phyloP scores from a whole-genome alignment of 2,888 invertebrate genomes.

The Platerodrilus igneus region DNA sequence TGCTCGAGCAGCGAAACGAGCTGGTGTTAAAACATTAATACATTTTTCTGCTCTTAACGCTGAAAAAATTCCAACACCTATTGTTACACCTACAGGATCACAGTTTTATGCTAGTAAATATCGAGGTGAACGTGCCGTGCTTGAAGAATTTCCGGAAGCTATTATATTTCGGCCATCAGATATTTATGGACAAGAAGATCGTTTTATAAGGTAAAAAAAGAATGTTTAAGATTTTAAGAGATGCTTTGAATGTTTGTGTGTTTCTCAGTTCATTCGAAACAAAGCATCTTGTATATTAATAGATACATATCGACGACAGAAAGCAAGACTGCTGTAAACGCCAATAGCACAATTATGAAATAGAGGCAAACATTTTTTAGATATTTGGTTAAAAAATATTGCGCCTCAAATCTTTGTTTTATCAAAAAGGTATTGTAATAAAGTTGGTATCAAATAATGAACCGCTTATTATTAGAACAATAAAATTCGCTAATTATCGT shows the following conservation, averaged over 20 bases:
- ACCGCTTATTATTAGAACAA: too few species aligned
- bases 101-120: constrained; percentile 73
- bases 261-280: too few species aligned
- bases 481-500: too few species aligned
- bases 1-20: constrained; percentile 68
- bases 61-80: constrained; percentile 61
- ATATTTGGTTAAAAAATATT: too few species aligned
- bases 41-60: constrained; percentile 89
- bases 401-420: too few species aligned
- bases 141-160: constrained; percentile 91
- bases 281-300: constrained; percentile 3
- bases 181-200: constrained; percentile 86
- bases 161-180: constrained; percentile 90
- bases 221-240: too few species aligned
- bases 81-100: constrained; percentile 70
- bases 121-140: constrained; percentile 84
- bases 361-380: too few species aligned
- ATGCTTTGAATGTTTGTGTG: too few species aligned
- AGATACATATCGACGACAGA: neutral
- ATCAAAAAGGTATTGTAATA: too few species aligned
- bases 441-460: too few species aligned
- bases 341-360: too few species aligned
- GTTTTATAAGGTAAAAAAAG: constrained; percentile 68
- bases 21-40: constrained; percentile 86
- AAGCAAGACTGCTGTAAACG: too few species aligned